Base-by-base conservation (phyloP, 2,888 invertebrate genomes). In the Tribolium freemani region DNA sequence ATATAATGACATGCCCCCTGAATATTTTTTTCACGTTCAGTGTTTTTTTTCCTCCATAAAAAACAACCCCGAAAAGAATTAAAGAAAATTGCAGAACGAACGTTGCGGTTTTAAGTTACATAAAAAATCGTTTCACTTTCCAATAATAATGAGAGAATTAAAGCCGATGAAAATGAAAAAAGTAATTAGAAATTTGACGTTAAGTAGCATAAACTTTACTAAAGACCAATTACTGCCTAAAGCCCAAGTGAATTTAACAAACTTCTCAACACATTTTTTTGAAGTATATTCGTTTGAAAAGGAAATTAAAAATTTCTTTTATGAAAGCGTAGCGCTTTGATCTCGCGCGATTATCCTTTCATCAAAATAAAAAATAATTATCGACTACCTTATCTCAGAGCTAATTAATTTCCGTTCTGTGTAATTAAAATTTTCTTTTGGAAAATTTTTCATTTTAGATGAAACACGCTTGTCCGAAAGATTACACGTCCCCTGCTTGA, bases 221-320 rank as follows among this genome's bases (percentile, higher is more conserved):
- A 38, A 71, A 71, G 67, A 31, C 68, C 72, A 72, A 72, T 72
- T 72, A 72, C 61, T 44, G 63, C 69, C 48, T 26, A 11, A 44
- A 56, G 63, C 60, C 13, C 3, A 63, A 54, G 53, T 6, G 26
- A 67, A 56, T 69, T 73, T 69, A 73, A 73, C 72, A 73, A 73
- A 73, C 73, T 73, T 69, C 38, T 60, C 30, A 61, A 73, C 69
- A 73, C 73, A 69, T 69, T 69, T 73, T 69, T 53, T 66, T 66
- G 58, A 58, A 56, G 51, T 68, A 58, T 72, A 61, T 70, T 60
- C 60, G 58, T 70, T 61, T 70, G 45, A 63, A 68, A 63, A 58
- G 70, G 71, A 71, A 74, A 73, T 69, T 74, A 68, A 73, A 70
- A 70, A 66, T 73, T 69, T 46, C 69, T 69, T 73, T 69, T 51